These are phyloP conservation scores for Synergus japonicus DNA, from an alignment of 2,888 invertebrate species.

Conservation along the genomic window DNA sequence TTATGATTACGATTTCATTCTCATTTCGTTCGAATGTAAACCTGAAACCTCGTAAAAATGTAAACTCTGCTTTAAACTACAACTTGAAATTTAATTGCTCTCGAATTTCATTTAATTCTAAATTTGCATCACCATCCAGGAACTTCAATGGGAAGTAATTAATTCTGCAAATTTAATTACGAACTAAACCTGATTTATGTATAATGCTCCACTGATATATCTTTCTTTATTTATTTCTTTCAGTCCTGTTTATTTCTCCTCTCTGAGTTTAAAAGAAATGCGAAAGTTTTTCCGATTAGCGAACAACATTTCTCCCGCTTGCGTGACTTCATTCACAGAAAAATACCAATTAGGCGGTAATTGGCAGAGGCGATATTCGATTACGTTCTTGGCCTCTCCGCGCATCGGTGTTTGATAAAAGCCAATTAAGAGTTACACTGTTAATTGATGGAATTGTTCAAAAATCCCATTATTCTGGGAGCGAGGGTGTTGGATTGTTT, in stretches of 20 bases:
- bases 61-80: not conserved
- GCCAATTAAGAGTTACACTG: conserved; percentile 51
- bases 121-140: conserved; percentile 15
- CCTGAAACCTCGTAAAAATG: not conserved
- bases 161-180: conserved; percentile 16
- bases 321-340: not conserved
- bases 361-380: conserved; percentile 33
- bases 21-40: too few species aligned
- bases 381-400: conserved; percentile 23
- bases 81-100: conserved; percentile 26
- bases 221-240: not conserved
- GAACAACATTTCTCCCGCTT: not conserved
- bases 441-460: conserved; percentile 44
- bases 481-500: conserved; percentile 10
- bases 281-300: not conserved
- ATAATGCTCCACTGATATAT: not conserved
- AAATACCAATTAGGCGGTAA: conserved; percentile 22
- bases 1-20: too few species aligned
- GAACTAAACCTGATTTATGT: conserved; percentile 7
- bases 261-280: not conserved
- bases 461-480: conserved; percentile 26
- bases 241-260: not conserved
- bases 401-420: conserved; percentile 41
- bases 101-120: conserved; percentile 40
- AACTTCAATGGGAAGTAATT: conserved; percentile 17